Base-by-base conservation (phyloP, 2,797 vertebrate species). In the Gambelia wislizenii region DNA sequence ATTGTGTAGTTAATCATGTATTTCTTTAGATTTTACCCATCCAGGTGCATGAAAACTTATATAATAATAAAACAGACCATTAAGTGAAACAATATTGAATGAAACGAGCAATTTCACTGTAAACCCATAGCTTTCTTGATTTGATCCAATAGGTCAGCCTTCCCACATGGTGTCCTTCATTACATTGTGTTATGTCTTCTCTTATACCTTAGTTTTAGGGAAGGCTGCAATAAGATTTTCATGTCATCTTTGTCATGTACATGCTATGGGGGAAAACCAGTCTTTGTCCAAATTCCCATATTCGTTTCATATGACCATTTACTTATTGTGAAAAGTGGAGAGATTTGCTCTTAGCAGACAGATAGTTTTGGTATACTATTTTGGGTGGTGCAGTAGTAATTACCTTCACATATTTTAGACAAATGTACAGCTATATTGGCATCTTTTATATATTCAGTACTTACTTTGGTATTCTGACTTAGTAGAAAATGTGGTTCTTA, bases 381-480 rank as follows among this genome's bases (percentile, higher is more conserved):
- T 27, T n/a, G 36, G 67, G 13, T 22, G 49, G 33, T 33, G 30
- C 30, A 13, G 52, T 12, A 27, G 52, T 33, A 18, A 16, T 20
- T 84, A 20, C n/a, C 12, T 56, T 79, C n/a, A 56, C 6, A 72
- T 69, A 22, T 42, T n/a, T 75, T 75, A 56, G 36, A 22, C 69
- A 64, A 84, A 90, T 64, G 4, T 79, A 64, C 86, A 90, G 52
- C 56, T 44, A 70, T 3, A 75, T 56, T 87, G 59, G 8, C 4
- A 69, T 81, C 27, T 78, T 25, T 84, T 84, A 16, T 69, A 7
- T 72, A 25, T 27, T 22, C 83, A 54, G 47, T 4, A 70, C 9
- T 14, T 84, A 52, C 25, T 33, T 49, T 67, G n/a, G 2, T 30
- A 54, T 25, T 22, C 5, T 27, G 33, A 84, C n/a, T 16, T 47